Percentiles rank a stretch among this genome's conserved stretches.
These are phyloP conservation scores for Hydrozoanthus gracilis DNA, from an alignment of 92 coral and sea anemone genomes.

Conservation along the genomic window DNA sequence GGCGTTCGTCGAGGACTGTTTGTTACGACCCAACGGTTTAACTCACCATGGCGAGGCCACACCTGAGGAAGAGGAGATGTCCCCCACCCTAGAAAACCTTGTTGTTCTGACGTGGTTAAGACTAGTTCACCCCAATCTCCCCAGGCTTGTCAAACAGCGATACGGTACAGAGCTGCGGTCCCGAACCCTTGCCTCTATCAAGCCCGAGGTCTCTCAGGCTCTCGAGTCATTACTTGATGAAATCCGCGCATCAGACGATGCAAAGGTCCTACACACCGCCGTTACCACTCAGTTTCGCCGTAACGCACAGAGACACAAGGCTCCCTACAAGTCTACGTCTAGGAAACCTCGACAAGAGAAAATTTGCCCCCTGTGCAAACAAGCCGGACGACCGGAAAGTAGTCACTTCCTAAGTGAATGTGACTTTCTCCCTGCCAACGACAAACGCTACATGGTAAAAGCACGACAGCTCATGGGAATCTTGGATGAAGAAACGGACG, in stretches of 20 bases:
- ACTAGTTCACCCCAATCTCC: constrained; percentile 63
- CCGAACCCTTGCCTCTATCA: constrained; percentile 65
- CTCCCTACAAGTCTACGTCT: background rate
- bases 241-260: constrained; percentile 64
- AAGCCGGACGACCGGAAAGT: constrained; percentile 38
- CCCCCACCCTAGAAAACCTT: constrained; percentile 70
- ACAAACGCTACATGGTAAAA: no score
- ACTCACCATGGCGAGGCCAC: constrained; percentile 68
- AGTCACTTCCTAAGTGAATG: constrained; percentile 55
- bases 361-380: no score
- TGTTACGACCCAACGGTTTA: constrained; percentile 62
- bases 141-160: constrained; percentile 67
- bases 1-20: constrained; percentile 71
- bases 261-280: constrained; percentile 64
- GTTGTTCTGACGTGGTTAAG: constrained; percentile 64
- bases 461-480: constrained; percentile 61
- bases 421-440: constrained; percentile 46
- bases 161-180: constrained; percentile 75
- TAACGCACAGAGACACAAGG: constrained; percentile 8
- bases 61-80: constrained; percentile 70
- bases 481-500: constrained; percentile 44
- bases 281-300: constrained; percentile 46
- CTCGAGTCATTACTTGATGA: no score
- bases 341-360: no score
- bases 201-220: constrained; percentile 72